Percentiles rank a stretch among this genome's conserved stretches.
These are phyloP conservation scores for Oxygymnocypris stewartii DNA, from an alignment of 2,113 vertebrate species.

Conservation along the genomic window DNA sequence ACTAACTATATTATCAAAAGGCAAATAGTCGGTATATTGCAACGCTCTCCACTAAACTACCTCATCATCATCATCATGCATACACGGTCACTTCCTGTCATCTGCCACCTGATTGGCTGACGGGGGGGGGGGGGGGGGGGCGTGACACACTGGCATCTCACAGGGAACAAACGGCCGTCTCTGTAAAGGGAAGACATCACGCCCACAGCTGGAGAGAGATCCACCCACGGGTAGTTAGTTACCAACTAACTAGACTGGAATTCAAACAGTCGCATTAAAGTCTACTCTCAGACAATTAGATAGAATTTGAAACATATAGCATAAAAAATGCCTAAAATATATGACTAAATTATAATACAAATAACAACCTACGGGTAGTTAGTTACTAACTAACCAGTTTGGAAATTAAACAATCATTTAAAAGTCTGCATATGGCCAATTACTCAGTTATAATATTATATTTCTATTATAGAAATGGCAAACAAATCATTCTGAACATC, in stretches of 20 bases:
- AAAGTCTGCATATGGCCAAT: too few relatives aligned
- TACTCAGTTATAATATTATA: too few relatives aligned
- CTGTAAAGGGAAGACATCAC: slow-evolving; percentile 18
- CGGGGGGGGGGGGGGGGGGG: background rate
- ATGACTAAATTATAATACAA: too few relatives aligned
- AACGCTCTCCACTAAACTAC: slow-evolving; percentile 36
- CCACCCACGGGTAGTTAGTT: background rate
- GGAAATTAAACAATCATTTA: too few relatives aligned
- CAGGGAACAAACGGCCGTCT: slow-evolving; percentile 10
- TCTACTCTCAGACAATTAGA: background rate
- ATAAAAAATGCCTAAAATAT: too few relatives aligned
- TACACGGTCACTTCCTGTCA: slow-evolving; percentile 31
- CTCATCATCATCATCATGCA: slow-evolving; percentile 21
- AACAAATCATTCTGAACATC: too few relatives aligned
- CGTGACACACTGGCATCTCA: slow-evolving; percentile 31
- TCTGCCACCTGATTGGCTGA: slow-evolving; percentile 33
- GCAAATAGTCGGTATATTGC: slow-evolving; percentile 50
- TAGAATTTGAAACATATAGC: background rate
- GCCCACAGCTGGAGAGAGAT: slow-evolving; percentile 3
- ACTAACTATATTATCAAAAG: slow-evolving; percentile 43
- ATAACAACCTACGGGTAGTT: too few relatives aligned
- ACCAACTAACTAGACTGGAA: background rate
- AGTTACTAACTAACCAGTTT: too few relatives aligned
- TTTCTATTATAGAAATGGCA: too few relatives aligned
- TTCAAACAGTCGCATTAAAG: too few relatives aligned